Base-by-base conservation (phyloP, 2,888 invertebrate genomes). In the Prenolepis imparis region DNA sequence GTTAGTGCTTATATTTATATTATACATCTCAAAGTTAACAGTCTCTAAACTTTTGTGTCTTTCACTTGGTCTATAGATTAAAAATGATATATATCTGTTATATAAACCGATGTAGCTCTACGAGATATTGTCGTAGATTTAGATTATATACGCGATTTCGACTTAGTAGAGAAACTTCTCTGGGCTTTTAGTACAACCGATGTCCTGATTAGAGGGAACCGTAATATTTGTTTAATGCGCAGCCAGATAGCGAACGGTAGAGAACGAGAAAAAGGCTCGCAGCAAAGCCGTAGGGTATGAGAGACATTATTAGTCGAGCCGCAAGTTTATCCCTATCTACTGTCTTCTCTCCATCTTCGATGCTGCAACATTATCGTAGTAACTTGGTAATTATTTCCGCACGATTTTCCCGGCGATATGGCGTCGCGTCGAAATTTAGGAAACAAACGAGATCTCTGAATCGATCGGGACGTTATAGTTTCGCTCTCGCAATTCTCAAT, bases 351-450 rank as follows among this genome's bases (percentile, higher is more conserved):
- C 72, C 72, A 39, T 68, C 36, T 78, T 81, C 68, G 77, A 55
- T 32, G 61, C 83, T 85, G 63, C 28, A 61, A 74, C 88, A 86
- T 87, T 90, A 87, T 81, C 72, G 67, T 24, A 74, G 84, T 82
- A 75, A 86, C 70, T 80, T 87, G 74, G 86, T 89, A 90, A 92
- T 92, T 91, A 92, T 90, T 92, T 91, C 90, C 90, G 86, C 88
- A 77, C 89, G 87, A 91, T 92, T 92, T 90, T 92, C 86, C 64
- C 64, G 55, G 11, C 59, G 55, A 82, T 64, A 86, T 83, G 83
- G 78, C 84, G 73, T 48, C 68, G 81, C 84, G 70, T 55, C 68
- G 75, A 84, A 77, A 68, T 84, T 44, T 68, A 55, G 82, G 70
- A 83, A 83, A 88, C 81, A 87, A 83, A 73, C 66, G 61, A 55